phyloP scores from a whole-genome alignment of 2,797 vertebrate species.

The Paramormyrops hopkinsi region DNA sequence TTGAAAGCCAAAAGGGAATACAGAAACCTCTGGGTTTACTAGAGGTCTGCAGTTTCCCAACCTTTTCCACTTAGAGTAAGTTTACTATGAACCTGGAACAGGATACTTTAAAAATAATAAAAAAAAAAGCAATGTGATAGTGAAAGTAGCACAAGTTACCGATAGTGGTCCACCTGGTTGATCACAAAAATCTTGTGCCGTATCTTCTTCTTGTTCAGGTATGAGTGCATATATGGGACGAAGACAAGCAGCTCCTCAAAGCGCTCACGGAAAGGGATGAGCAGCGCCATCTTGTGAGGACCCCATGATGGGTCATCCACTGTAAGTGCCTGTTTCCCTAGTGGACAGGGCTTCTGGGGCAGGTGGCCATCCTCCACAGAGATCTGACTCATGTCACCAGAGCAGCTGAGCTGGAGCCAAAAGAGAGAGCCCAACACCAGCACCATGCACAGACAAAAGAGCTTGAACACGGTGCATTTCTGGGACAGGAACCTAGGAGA shows the following conservation, averaged over 20 bases:
- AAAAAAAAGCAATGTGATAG: neutral
- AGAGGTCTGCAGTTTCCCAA: neutral
- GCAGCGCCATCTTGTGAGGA: constrained; percentile 79
- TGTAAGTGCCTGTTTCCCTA: constrained; percentile 39
- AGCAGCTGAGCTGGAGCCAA: constrained; percentile 92
- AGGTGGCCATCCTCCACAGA: constrained; percentile 22
- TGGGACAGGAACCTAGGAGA: constrained; percentile 60
- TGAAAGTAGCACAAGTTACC: constrained; percentile 55
- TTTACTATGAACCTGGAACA: neutral
- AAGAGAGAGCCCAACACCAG: constrained; percentile 78
- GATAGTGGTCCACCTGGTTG: constrained; percentile 92
- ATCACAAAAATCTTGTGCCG: constrained; percentile 82
- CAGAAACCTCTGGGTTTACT: neutral
- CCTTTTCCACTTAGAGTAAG: neutral
- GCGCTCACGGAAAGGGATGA: constrained; percentile 89
- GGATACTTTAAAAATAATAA: neutral
- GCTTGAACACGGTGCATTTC: constrained; percentile 75
- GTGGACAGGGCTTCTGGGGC: constrained; percentile 59
- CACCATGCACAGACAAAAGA: constrained; percentile 77
- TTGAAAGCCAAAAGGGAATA: neutral
- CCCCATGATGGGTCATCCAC: constrained; percentile 75
- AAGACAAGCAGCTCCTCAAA: constrained; percentile 92
- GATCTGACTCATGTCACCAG: constrained; percentile 59
- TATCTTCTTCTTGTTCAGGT: constrained; percentile 85
- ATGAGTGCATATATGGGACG: constrained; percentile 86